These are phyloP conservation scores for Pteronura brasiliensis DNA, from an alignment of 2,113 vertebrate genomes.

Conservation along the genomic window DNA sequence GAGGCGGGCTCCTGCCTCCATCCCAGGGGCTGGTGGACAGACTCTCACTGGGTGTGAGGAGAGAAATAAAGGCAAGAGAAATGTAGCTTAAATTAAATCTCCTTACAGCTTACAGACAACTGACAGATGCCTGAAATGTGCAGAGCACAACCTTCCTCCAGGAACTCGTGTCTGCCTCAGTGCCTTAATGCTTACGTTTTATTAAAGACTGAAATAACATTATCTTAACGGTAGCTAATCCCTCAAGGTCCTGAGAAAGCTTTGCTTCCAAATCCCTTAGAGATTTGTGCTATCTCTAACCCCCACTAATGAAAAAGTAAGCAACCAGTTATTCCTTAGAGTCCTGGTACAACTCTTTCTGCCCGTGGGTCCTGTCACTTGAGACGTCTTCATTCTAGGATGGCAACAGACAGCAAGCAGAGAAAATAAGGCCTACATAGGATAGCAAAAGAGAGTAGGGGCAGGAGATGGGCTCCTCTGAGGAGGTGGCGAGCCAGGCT, in stretches of 20 bases:
- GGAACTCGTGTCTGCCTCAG: not conserved
- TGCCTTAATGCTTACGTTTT: not conserved
- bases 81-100: not conserved
- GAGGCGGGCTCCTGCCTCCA: not conserved
- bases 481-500: not conserved
- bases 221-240: not conserved
- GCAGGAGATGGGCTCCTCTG: not conserved
- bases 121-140: not conserved
- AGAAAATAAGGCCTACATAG: not conserved
- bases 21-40: not conserved
- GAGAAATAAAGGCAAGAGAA: not conserved
- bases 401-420: not conserved
- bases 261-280: not conserved
- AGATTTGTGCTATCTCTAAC: not conserved
- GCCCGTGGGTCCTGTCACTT: not conserved
- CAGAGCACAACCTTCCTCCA: not conserved
- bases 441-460: not conserved
- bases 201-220: not conserved
- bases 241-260: not conserved
- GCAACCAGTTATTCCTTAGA: not conserved
- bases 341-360: not conserved
- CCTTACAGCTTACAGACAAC: not conserved
- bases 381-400: not conserved
- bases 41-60: not conserved
- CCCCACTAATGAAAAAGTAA: not conserved